Evolutionary conservation across 37 sponge, comb jelly and placozoan species (phyloP), one percentile per base, ranked within the genome.

Genomic region (Lycopodina hypogea): DNA sequence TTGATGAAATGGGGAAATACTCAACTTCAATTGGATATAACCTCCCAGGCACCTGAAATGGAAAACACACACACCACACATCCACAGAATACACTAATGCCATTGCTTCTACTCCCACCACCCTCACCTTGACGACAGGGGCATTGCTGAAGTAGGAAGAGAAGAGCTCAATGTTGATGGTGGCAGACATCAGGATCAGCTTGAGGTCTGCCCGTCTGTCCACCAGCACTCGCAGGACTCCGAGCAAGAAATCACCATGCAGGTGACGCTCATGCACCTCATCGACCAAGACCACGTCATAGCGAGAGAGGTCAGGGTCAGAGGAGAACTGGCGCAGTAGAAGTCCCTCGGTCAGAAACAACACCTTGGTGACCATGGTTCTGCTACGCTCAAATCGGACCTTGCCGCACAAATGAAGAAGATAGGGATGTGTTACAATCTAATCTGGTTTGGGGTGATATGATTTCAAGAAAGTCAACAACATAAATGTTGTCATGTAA

Each of bases 181-280:
- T 96, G 21, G 97, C 97, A 17, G 94, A 93, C 97, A 96, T 96
- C 56, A 96, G 83, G 17, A 96, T 84, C 0, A 96, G 72, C 56
- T 90, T 96, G 33, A 96, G 84, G 34, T 93, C 92, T 4, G 75
- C 61, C 74, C 97, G 68, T 19, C 79, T 76, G 24, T 79, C 69
- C 12, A 93, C 68, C 29, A 96, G 78, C 29, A 76, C 45, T 18
- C 75, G 57, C 36, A 96, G 72, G 1, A 96, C 68, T 12, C 97
- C 97, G 38, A 96, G 85, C 23, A 96, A 73, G 75, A 96, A 90
- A 80, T 96, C 97, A 0, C 90, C 88, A 60, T 93, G 88, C 42
- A 96, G 77, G 56, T 96, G 97, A 26, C 97, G 69, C 51, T 96
- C 97, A 35, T 96, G 97, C 2, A 96, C 97, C 88, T 96, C 97